Conservation (phyloP, 2,888 invertebrate genomes). For the Stegana nigrithorax region DNA sequence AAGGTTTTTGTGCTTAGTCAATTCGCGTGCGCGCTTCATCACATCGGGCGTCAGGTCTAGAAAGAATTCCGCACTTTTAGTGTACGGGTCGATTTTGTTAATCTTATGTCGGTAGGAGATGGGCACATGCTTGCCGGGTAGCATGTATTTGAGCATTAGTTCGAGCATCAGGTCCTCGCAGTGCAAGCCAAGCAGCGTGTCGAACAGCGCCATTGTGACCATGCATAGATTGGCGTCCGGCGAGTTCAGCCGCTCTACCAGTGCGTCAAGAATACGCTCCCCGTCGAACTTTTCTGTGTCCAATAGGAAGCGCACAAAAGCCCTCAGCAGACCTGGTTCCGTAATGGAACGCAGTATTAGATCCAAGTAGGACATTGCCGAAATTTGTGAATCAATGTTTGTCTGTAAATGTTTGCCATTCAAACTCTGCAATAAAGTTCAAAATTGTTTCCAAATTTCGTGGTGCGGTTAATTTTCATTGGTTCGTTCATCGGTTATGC, state of each 20-base stretch:
- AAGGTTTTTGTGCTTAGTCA: constrained; percentile 60
- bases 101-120: constrained; percentile 81
- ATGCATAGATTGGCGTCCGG: constrained; percentile 84
- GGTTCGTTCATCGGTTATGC: not conserved
- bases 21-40: constrained; percentile 65
- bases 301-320: constrained; percentile 86
- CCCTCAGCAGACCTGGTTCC: constrained; percentile 83
- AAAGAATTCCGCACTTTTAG: constrained; percentile 81
- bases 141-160: constrained; percentile 85
- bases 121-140: constrained; percentile 81
- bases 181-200: constrained; percentile 89
- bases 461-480: constrained; percentile 61
- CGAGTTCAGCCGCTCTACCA: constrained; percentile 82
- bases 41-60: constrained; percentile 77
- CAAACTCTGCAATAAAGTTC: constrained; percentile 67
- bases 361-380: constrained; percentile 94
- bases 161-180: constrained; percentile 98
- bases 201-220: constrained; percentile 90
- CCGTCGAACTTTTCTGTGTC: constrained; percentile 87
- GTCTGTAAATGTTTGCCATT: constrained; percentile 77
- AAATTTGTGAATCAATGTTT: constrained; percentile 87
- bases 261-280: constrained; percentile 81
- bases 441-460: constrained; percentile 68
- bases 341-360: constrained; percentile 88
- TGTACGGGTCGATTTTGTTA: constrained; percentile 79